Conservation (phyloP, 2,113 vertebrate species). For the Montifringilla adamsi region DNA sequence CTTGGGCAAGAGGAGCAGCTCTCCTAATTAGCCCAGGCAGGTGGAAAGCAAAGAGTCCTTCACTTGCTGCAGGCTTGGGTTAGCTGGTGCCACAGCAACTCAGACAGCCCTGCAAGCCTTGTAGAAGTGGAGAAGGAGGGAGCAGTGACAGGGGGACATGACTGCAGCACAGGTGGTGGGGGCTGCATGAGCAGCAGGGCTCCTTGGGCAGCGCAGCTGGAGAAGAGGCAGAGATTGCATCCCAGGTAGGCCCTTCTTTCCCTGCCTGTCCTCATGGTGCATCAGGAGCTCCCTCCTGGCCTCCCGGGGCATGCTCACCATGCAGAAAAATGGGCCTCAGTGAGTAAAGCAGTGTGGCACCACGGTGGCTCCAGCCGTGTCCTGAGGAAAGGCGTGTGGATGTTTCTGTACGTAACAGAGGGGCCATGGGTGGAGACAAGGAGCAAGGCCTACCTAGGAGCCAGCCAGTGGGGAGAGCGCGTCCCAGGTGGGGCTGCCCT, state of each 20-base stretch:
- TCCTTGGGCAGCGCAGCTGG: neutral
- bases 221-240: neutral
- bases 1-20: neutral
- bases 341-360: neutral
- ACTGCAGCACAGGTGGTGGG: neutral
- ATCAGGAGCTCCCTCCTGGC: neutral
- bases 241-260: neutral
- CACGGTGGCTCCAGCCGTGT: fast-evolving
- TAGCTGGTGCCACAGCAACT: neutral
- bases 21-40: neutral
- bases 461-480: neutral
- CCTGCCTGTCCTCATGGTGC: neutral
- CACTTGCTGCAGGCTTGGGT: neutral
- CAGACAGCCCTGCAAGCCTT: neutral
- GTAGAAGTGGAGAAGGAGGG: neutral
- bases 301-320: fast-evolving
- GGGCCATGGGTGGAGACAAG: neutral
- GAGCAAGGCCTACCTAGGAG: neutral
- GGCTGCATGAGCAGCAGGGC: neutral
- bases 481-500: neutral
- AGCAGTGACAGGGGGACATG: neutral
- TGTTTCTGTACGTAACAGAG: neutral
- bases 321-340: fast-evolving
- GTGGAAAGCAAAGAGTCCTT: neutral
- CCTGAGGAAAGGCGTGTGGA: neutral